Evolutionary conservation across 2,888 invertebrate species (phyloP), one percentile per base, ranked within the genome.

Genomic region (Lycaena phlaeas): DNA sequence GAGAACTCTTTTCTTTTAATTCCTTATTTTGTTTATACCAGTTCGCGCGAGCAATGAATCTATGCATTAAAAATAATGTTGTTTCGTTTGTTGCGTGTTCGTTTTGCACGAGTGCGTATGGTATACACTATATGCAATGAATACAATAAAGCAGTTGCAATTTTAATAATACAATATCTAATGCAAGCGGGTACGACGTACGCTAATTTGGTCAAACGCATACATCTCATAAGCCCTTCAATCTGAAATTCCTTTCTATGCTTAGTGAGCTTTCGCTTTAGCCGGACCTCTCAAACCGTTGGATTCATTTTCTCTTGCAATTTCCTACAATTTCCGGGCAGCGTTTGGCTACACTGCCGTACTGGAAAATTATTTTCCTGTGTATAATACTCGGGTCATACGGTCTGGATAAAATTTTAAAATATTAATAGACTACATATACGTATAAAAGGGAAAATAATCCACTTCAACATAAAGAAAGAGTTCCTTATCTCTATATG

Each of bases 241-340:
- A 31, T 31, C 26, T 31, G 9, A 30, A 40, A 31, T 25, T 25
- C 17, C 39, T 41, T 25, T 26, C 39, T 41, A 34, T 18, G 42
- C 48, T 41, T 45, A 48, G 47, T 54, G 49, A 56, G 53, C 50
- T 50, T 51, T 44, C 41, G 51, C 48, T 51, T 54, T 48, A 58
- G 60, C 61, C 64, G 68, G 68, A 70, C 68, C 74, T 76, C 68
- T 71, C 68, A 66, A 70, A 68, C 66, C 68, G 71, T 68, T 63
- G 68, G 73, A 78, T 77, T 79, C 79, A 81, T 82, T 82, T 82
- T 79, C 81, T 81, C 75, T 70, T 73, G 79, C 78, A 84, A 84
- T 84, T 82, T 84, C 84, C 84, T 82, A 79, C 78, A 82, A 84
- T 82, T 81, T 84, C 84, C 84, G 84, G 82, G 47, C 68, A 70